phyloP scores from a whole-genome alignment of 2,888 invertebrate species.

The Alsophila aescularia region DNA sequence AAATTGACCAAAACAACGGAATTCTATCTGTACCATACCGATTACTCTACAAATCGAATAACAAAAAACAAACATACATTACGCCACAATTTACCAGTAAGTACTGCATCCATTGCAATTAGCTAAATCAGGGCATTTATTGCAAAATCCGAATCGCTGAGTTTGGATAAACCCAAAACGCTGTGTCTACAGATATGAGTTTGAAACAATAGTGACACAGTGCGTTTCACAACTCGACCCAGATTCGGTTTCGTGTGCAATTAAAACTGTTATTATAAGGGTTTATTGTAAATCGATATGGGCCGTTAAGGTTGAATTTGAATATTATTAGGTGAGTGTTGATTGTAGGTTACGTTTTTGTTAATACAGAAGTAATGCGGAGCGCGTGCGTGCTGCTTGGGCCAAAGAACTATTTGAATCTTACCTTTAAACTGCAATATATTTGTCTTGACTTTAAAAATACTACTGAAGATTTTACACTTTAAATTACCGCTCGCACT shows the following conservation, averaged over 20 bases:
- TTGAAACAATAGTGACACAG: slow-evolving; percentile 42
- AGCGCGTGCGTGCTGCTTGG: no score
- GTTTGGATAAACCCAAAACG: slow-evolving; percentile 30
- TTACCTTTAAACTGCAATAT: no score
- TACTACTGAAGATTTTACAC: no score
- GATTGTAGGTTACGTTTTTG: no score
- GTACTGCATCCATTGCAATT: slow-evolving; percentile 20
- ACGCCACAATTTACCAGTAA: background rate
- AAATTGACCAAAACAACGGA: no score
- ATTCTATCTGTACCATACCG: no score
- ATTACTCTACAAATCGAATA: background rate
- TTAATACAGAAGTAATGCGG: no score
- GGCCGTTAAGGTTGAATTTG: background rate
- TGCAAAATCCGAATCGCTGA: slow-evolving; percentile 39
- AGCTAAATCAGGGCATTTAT: slow-evolving; percentile 34
- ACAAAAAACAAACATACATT: background rate
- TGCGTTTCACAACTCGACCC: slow-evolving; percentile 47
- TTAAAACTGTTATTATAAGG: slow-evolving; percentile 11
- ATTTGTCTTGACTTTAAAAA: no score
- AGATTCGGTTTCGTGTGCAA: slow-evolving; percentile 33
- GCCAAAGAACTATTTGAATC: no score
- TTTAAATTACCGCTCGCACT: no score
- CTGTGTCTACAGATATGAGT: slow-evolving; percentile 33
- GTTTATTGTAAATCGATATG: slow-evolving; percentile 22
- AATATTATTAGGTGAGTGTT: background rate